Base-by-base conservation (phyloP, 2,888 invertebrate species). In the Patella caerulea region DNA sequence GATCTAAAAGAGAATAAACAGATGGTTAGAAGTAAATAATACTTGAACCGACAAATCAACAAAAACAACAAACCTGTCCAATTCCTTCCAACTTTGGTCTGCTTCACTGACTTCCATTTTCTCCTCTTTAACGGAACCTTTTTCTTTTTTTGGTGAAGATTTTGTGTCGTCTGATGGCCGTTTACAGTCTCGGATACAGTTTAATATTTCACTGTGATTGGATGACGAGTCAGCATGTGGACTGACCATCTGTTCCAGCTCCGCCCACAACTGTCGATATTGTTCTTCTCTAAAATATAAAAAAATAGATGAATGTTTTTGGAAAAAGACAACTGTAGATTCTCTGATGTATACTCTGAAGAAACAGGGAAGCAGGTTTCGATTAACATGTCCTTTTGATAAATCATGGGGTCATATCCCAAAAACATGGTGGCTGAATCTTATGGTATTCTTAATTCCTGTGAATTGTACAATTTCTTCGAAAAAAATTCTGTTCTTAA, bases 241-340 rank as follows among this genome's bases (percentile, higher is more conserved):
- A 76, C 96, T 95, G 0, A 98, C 92, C 59, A 97, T 93, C 15
- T 94, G 94, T 90, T 98, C 98, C 73, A 98, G 91, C 90, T 98
- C 98, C 54, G 94, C 94, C 96, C 98, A 98, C 91, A 98, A 94
- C 81, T 96, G 94, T 72, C 96, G 94, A 93, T 98, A 98, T 87
- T 97, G 97, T 88, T 98, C 98, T 86, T 98, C 97, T 82, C 93
- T 93, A 9, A 72, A 24, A 72, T 45, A 53, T 45, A 72, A 17
- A 72, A 4, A 54, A 72, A 45, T 17, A 17, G 17, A 29, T 15
- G 34, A 17, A 24, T 19, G 5, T 45, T 72, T 65, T 19, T 4
- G 15, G 3, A 9, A 15, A 45, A 45, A 45, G 0, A 45, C 9
- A 45, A 45, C 45, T 7, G 45, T 7, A 1, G 5, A 45, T 45